Evolutionary conservation across 1,140 invertebrate genomes (phyloP).

Genomic region (Pseudomyrmex flavicornis): DNA sequence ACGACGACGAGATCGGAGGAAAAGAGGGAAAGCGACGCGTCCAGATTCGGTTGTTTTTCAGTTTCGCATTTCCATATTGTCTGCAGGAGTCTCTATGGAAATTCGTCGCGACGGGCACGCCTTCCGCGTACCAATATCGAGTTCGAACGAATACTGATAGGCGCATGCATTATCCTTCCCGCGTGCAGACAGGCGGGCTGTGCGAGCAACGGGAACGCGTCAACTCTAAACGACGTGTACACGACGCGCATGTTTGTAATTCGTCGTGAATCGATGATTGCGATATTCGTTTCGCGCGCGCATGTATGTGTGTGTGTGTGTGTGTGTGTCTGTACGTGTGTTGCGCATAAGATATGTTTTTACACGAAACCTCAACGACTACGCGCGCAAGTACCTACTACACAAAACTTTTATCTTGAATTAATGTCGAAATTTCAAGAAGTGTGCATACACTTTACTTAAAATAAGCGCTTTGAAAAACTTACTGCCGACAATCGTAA

Average conservation of each 20-base stretch:
- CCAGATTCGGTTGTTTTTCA: conserved; percentile 77
- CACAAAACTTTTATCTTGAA: not conserved
- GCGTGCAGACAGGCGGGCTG: conserved; percentile 61
- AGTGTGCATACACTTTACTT: too few species aligned
- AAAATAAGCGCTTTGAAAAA: not conserved
- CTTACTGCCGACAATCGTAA: too few species aligned
- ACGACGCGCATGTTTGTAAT: conserved; percentile 36
- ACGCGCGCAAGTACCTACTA: too few species aligned
- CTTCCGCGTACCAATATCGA: conserved; percentile 78
- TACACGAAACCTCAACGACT: too few species aligned
- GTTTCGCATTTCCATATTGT: conserved; percentile 79
- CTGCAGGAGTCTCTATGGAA: conserved; percentile 77
- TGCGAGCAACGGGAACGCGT: conserved; percentile 40
- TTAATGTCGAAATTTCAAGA: not conserved
- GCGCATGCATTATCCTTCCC: conserved; percentile 76
- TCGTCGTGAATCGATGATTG: not conserved
- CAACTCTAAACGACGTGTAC: conserved; percentile 42
- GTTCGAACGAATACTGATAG: conserved; percentile 80
- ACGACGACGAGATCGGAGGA: conserved; percentile 24
- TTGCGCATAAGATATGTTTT: too few species aligned
- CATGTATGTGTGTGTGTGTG: too few species aligned
- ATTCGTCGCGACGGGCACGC: conserved; percentile 73
- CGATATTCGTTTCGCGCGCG: not conserved
- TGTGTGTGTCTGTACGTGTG: too few species aligned
- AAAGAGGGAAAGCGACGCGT: conserved; percentile 61